Evolutionary conservation across 2,113 vertebrate genomes (phyloP), one percentile per base, ranked within the genome.

Genomic region (Daubentonia madagascariensis): DNA sequence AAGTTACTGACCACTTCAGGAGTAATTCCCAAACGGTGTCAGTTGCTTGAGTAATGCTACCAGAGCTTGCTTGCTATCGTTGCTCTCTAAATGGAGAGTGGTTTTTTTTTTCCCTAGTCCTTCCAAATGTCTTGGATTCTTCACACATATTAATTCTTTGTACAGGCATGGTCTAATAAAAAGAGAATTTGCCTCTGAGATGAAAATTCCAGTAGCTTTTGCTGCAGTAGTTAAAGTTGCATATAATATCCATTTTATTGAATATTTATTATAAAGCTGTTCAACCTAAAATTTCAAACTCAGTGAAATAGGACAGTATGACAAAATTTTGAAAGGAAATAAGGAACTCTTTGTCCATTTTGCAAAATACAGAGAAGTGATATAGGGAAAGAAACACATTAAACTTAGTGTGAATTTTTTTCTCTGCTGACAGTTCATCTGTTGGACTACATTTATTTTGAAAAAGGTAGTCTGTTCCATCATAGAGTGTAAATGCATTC

Each of bases 221-320:
- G 87, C 63, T 61, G 50, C 84, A 78, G 23, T 59, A 63, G 18
- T 67, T 52, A 63, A 83, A 94, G 63, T 65, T 61, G 25, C 7
- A 16, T 85, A n/a, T 89, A 85, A 54, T 89, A 70, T 59, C 30
- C 50, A 68, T 78, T 90, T 93, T 70, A 91, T 86, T 86, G 80
- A 93, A 80, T 86, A 85, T 65, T 50, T 86, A 57, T 37, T 73
- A 50, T 43, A 85, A 68, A 94, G 28, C 73, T 81, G 5, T 95
- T 91, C 8, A 75, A 10, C 48, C 32, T 95, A 84, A 89, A 85
- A 89, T 85, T 87, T 72, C 63, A 95, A 94, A 73, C 89, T 63
- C 16, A 52, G 28, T 87, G 32, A 72, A 93, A 76, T 86, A 85
- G 22, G 5, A 18, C 16, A 79, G 1, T 23, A 6, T 93, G 35